Evolutionary conservation across 2,888 invertebrate genomes (phyloP).

Genomic region (Maniola hyperantus): DNA sequence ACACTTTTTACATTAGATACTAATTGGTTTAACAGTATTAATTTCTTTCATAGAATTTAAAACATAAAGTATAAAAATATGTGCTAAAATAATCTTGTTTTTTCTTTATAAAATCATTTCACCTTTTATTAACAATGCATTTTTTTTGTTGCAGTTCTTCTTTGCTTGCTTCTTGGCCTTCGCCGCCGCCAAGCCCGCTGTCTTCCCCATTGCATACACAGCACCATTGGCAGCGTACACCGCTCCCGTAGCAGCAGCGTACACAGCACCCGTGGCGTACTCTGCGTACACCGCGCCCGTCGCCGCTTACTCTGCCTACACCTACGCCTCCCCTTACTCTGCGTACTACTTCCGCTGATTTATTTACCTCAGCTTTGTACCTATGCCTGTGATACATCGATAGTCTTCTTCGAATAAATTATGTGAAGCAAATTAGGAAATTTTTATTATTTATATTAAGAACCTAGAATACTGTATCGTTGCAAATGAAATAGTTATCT

Average conservation of each 20-base stretch:
- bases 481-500: not conserved
- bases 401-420: slow-evolving; percentile 1
- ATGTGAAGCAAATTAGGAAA: not conserved
- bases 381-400: not conserved
- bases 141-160: slow-evolving; percentile 57
- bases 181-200: slow-evolving; percentile 67
- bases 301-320: slow-evolving; percentile 48
- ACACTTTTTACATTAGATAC: not conserved
- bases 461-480: not conserved
- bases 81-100: too few species aligned
- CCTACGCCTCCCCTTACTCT: slow-evolving; percentile 45
- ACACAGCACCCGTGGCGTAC: slow-evolving; percentile 56
- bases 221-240: slow-evolving; percentile 55
- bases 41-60: too few species aligned
- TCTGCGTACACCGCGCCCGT: slow-evolving; percentile 49
- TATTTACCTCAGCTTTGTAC: not conserved
- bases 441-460: not conserved
- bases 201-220: slow-evolving; percentile 41
- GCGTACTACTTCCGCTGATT: slow-evolving; percentile 41
- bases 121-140: not conserved
- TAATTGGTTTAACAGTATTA: too few species aligned
- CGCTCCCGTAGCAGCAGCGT: slow-evolving; percentile 56
- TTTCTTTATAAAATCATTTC: not conserved
- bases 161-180: slow-evolving; percentile 74
- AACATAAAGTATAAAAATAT: too few species aligned